Percentiles rank a stretch among this genome's conserved stretches.
Evolutionary conservation across 2,888 invertebrate genomes (phyloP).

Genomic region (Acleris sparsana): DNA sequence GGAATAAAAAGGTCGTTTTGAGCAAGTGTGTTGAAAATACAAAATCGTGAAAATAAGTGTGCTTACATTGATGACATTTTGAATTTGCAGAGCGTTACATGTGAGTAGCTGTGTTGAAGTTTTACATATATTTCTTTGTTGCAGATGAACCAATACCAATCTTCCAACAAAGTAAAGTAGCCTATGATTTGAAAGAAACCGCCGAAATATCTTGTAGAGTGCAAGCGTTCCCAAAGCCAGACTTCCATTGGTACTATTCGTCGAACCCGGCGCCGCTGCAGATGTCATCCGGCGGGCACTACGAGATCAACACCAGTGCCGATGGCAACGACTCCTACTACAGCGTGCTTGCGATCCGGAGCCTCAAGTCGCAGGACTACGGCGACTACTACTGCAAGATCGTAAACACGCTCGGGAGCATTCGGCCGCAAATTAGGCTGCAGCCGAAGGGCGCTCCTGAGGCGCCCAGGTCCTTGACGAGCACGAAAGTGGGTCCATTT

Average conservation of each 20-base stretch:
- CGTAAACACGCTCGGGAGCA: conserved; percentile 91
- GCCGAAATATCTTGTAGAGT: conserved; percentile 95
- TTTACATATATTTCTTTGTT: neutral
- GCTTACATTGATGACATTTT: no score
- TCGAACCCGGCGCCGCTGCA: conserved; percentile 89
- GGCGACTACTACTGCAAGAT: conserved; percentile 96
- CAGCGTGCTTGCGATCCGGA: conserved; percentile 88
- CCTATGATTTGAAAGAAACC: conserved; percentile 92
- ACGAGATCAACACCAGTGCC: conserved; percentile 91
- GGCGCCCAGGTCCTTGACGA: conserved; percentile 88
- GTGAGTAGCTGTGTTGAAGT: no score
- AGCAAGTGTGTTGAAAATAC: no score
- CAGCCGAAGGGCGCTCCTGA: conserved; percentile 96
- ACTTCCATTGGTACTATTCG: conserved; percentile 95
- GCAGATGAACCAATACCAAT: conserved; percentile 93
- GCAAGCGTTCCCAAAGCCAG: conserved; percentile 95
- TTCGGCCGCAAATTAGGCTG: conserved; percentile 89
- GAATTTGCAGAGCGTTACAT: no score
- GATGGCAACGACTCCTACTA: conserved; percentile 94
- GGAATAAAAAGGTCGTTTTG: no score
- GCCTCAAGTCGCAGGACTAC: conserved; percentile 92
- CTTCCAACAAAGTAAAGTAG: conserved; percentile 93
- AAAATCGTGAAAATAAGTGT: no score
- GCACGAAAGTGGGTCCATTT: conserved; percentile 89
- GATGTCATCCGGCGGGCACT: conserved; percentile 92